phyloP scores from a whole-genome alignment of 2,888 invertebrate genomes.

The Pelosia muscerda region DNA sequence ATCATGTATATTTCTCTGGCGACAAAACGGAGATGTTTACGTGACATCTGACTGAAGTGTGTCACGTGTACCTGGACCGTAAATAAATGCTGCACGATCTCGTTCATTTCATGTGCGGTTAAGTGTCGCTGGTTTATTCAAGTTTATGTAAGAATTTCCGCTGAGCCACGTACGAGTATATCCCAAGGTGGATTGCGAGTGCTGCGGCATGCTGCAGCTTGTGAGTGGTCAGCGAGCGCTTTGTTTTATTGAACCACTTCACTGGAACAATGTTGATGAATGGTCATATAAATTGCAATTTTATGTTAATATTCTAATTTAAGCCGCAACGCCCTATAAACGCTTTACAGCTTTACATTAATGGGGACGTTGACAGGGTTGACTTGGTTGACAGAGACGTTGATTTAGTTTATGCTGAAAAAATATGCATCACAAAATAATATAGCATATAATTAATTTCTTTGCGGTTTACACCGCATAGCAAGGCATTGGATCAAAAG shows the following conservation, averaged over 20 bases:
- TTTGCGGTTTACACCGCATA: too few species aligned
- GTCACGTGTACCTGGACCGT: not conserved
- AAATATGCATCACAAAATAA: too few species aligned
- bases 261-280: not conserved
- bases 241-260: not conserved
- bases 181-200: not conserved
- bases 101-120: not conserved
- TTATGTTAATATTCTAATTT: too few species aligned
- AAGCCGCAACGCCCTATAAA: too few species aligned
- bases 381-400: too few species aligned
- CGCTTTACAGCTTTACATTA: too few species aligned
- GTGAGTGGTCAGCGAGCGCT: not conserved
- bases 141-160: conserved; percentile 8
- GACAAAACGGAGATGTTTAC: not conserved
- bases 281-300: too few species aligned
- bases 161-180: conserved; percentile 4
- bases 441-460: too few species aligned
- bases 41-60: not conserved
- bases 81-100: conserved; percentile 8
- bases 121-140: conserved; percentile 10
- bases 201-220: not conserved
- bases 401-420: too few species aligned
- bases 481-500: too few species aligned
- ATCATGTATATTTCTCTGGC: not conserved
- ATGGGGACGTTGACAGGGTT: too few species aligned